Evolutionary conservation across 1,140 invertebrate species (phyloP), one percentile per base, ranked within the genome.

Genomic region (Zaprionus davidi): DNA sequence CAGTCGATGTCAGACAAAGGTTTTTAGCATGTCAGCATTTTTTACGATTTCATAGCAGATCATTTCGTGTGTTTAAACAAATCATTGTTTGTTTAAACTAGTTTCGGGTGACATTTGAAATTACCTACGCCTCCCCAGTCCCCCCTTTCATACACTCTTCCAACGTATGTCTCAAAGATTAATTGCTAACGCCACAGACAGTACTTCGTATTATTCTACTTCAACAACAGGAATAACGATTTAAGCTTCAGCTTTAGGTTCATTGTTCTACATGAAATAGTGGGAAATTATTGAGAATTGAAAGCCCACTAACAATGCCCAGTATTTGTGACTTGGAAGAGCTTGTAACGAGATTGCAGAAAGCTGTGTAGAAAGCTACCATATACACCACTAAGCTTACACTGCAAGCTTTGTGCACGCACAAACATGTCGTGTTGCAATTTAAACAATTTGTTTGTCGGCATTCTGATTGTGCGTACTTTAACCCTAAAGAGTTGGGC

Each of bases 401-500:
- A n/a, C 26, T 58, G 2, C 22, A 57, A 56, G 34, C 49, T 36
- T 20, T 44, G 5, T n/a, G 15, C 63, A 15, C 13, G 12, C 59
- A 5, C 49, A 24, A 51, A 38, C 56, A 22, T 13, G 34, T 20
- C 44, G 46, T 70, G 65, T 59, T 79, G 60, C 64, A 79, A 76
- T 81, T 85, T 68, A 76, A 75, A 34, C 57, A 84, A 76, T 86
- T 72, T 76, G 49, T 73, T 85, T 75, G 53, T 78, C 78, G 64
- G 69, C 81, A 72, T 73, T 85, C 70, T 76, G 79, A 82, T 82
- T 82, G 76, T 28, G 36, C 64, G 84, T 80, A 81, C 84, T 87
- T 87, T 83, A 88, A 88, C 83, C 81, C 78, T 65, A 76, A 51
- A 79, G 56, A 46, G 41, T 46, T 79, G 51, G 36, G 46, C 58